These are phyloP conservation scores for Porites divaricata DNA, from an alignment of 92 coral and sea anemone genomes.

Conservation along the genomic window DNA sequence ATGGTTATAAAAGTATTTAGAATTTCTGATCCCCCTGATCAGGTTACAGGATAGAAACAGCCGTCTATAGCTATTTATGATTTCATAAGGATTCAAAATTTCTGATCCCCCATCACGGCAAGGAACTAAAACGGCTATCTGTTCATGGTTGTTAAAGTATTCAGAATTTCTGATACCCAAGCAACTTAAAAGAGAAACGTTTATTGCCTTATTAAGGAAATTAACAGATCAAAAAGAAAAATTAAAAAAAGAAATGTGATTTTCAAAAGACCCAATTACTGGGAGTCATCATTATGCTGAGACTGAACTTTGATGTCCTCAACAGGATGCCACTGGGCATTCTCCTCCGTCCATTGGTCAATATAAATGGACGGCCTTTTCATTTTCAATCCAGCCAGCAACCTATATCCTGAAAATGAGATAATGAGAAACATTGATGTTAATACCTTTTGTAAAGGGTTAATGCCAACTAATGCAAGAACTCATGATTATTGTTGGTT, in stretches of 20 bases:
- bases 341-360: constrained; percentile 4
- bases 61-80: not conserved
- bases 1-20: not conserved
- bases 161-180: no score
- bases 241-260: not conserved
- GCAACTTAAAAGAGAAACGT: no score
- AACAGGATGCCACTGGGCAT: not conserved
- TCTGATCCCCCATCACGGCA: no score
- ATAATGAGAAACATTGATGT: not conserved
- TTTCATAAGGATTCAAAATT: no score
- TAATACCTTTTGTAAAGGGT: not conserved
- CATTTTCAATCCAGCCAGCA: not conserved
- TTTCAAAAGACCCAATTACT: not conserved
- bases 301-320: not conserved
- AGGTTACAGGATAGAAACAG: not conserved
- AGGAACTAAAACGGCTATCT: no score
- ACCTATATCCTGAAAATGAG: not conserved
- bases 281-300: not conserved
- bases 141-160: no score
- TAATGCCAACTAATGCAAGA: not conserved
- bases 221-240: no score
- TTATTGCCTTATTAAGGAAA: no score
- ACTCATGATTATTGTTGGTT: constrained; percentile 1
- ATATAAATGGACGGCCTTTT: not conserved
- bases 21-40: not conserved